Evolutionary conservation across 2,113 vertebrate species (phyloP), one percentile per base, ranked within the genome.

Genomic region (Tringa solitaria): DNA sequence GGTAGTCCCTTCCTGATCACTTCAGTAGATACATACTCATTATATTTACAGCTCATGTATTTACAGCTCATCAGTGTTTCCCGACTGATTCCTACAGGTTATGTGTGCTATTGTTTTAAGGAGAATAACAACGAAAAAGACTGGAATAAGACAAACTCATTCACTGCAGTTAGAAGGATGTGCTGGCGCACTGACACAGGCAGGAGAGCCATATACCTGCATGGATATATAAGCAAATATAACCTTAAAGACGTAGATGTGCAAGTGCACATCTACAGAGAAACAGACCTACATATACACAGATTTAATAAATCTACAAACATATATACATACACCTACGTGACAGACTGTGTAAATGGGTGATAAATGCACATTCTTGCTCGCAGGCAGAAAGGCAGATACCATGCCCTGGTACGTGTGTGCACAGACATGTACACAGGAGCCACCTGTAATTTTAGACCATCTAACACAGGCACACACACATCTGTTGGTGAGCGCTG

Each of bases 301-400:
- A 35, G 64, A 37, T 81, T 74, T 74, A 32, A 51, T n/a, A 21
- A 9, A 35, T 33, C 50, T 56, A 32, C 68, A 61, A 24, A 45
- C 24, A 3, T 14, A 48, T 8, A 27, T 28, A 9, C 2, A 4
- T 4, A 33, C 35, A 12, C 23, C 51, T n/a, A 5, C 1, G 4
- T 61, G 50, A 33, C 27, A 33, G 5, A 8, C 56, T 27, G 22
- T 22, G 32, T 53, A 28, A 65, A 53, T 12, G 60, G 39, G 46
- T 43, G 76, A 21, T 27, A 46, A 57, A 65, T 30, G 21, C 54
- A 35, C n/a, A 1, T 5, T 67, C 28, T 14, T 53, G 45, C 54
- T 78, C 23, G 26, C 26, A 15, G 72, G 51, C 26, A 67, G 69
- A 30, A 24, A 27, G 70, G 67, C 41, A 37, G 65, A 59, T 23